Conservation (phyloP, 2,797 vertebrate genomes). For the Ctenopoma kingsleyae region DNA sequence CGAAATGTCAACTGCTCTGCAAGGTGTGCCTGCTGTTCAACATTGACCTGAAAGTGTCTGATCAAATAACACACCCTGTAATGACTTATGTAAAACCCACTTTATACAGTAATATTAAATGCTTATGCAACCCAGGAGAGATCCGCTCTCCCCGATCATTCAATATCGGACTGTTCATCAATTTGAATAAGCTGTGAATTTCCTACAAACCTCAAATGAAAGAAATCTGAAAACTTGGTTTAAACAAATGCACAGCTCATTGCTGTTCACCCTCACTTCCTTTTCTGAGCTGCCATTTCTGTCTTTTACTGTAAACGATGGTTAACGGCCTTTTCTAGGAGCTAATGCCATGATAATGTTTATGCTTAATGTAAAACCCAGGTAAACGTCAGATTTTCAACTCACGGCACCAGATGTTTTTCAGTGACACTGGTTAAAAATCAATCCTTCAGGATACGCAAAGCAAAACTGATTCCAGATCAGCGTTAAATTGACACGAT, state of each 20-base stretch:
- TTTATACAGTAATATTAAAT: constrained; percentile 27
- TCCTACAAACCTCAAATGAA: neutral
- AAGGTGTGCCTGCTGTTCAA: constrained; percentile 5
- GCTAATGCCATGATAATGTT: neutral
- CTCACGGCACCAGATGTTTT: neutral
- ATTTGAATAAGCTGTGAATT: neutral
- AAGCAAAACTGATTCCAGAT: constrained; percentile 49
- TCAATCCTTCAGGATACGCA: neutral
- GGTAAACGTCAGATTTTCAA: neutral
- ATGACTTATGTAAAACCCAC: constrained; percentile 13
- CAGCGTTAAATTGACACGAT: constrained; percentile 27
- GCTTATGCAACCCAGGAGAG: constrained; percentile 12
- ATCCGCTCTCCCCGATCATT: constrained; percentile 11
- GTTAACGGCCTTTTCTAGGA: neutral
- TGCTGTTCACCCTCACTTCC: neutral
- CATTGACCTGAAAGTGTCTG: constrained; percentile 4
- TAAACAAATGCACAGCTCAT: neutral
- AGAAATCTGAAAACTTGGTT: neutral
- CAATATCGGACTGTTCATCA: constrained; percentile 7
- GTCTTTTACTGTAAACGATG: neutral
- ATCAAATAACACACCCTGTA: neutral
- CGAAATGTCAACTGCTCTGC: neutral
- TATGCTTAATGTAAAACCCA: neutral
- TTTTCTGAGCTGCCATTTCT: too few species aligned
- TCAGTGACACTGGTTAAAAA: too few species aligned